Conservation (phyloP, 1,140 invertebrate species). For the Charaxes varanes region DNA sequence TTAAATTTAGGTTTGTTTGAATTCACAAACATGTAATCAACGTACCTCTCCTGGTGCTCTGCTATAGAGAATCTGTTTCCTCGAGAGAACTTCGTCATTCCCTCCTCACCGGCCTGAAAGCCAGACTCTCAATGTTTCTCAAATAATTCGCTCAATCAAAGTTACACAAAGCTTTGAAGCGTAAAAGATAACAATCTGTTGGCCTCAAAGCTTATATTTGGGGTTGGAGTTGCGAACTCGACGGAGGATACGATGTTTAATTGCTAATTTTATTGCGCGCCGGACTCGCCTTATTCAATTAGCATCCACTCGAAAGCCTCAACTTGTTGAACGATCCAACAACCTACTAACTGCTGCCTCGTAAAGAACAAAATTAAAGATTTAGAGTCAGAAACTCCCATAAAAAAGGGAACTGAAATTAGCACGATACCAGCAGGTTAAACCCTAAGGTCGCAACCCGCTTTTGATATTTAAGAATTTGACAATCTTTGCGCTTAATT, state of each 20-base stretch:
- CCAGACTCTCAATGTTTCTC: neutral
- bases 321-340: constrained; percentile 24
- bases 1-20: too few relatives aligned
- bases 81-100: too few relatives aligned
- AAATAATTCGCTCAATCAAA: constrained; percentile 5
- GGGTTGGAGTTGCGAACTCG: constrained; percentile 5
- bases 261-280: constrained; percentile 20
- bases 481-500: too few relatives aligned
- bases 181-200: constrained; percentile 5
- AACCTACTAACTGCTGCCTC: constrained; percentile 18
- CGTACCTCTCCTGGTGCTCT: too few relatives aligned
- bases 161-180: constrained; percentile 4
- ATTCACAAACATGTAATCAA: too few relatives aligned
- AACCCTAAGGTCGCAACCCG: too few relatives aligned
- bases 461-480: too few relatives aligned
- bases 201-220: constrained; percentile 3
- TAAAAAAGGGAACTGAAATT: too few relatives aligned
- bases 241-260: constrained; percentile 10
- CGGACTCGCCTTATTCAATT: constrained; percentile 22
- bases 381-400: too few relatives aligned
- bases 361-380: constrained; percentile 15
- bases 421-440: too few relatives aligned
- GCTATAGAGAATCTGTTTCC: too few relatives aligned
- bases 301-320: constrained; percentile 24
- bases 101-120: too few relatives aligned